Evolutionary conservation across 2,888 invertebrate species (phyloP).

Genomic region (Drosophila infuscata): DNA sequence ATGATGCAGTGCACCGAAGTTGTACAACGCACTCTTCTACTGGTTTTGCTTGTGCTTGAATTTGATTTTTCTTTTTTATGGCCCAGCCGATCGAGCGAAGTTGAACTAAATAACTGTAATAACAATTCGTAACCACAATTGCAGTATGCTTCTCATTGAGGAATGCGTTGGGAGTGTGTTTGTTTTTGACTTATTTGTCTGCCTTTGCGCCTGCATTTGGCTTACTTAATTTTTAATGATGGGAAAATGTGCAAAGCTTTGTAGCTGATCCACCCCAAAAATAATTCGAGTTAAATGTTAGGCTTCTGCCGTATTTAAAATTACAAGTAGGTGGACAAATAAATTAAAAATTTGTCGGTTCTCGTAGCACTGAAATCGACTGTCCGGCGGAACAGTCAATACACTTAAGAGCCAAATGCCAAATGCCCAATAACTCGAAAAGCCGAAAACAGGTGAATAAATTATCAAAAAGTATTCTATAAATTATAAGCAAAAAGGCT

Average conservation of each 20-base stretch:
- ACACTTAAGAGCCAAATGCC: background rate
- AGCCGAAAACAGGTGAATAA: background rate
- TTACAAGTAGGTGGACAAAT: background rate
- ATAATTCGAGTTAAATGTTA: background rate
- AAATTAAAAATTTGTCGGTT: background rate
- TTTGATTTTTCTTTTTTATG: background rate
- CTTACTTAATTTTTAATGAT: background rate
- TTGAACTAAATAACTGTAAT: slow-evolving; percentile 1
- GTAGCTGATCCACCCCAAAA: background rate
- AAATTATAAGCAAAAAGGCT: background rate
- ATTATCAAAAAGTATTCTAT: background rate
- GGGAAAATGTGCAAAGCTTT: background rate
- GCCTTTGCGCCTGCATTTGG: background rate
- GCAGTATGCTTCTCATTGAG: background rate
- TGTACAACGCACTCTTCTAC: background rate
- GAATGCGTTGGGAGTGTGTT: background rate
- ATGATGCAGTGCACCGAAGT: background rate
- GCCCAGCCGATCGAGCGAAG: background rate
- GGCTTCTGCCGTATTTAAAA: background rate
- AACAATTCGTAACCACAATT: background rate
- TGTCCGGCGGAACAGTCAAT: background rate
- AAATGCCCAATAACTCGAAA: background rate
- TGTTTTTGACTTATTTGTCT: background rate
- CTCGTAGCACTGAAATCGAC: background rate
- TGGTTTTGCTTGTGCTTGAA: background rate